Evolutionary conservation across 2,797 vertebrate species (phyloP).

Genomic region (Xiphorhynchus erythropygius): DNA sequence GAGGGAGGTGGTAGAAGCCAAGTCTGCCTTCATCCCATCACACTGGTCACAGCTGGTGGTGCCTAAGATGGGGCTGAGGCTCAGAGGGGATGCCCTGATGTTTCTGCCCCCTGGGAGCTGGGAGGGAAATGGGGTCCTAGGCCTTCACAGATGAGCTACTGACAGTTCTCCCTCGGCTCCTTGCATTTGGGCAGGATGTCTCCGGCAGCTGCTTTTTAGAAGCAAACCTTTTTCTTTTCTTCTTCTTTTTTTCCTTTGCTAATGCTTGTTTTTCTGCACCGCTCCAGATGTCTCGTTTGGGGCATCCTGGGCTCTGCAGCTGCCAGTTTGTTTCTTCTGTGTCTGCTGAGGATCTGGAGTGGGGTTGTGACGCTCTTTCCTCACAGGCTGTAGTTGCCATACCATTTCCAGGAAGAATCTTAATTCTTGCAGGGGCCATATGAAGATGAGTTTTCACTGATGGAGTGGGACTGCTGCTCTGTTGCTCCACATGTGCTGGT

Average conservation of each 20-base stretch:
- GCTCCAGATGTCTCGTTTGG: neutral
- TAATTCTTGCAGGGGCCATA: neutral
- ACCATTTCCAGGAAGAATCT: neutral
- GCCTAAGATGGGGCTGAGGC: accelerated
- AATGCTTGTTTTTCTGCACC: neutral
- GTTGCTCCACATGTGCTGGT: neutral
- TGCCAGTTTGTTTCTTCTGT: neutral
- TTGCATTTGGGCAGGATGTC: neutral
- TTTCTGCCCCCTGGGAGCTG: accelerated
- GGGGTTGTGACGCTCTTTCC: neutral
- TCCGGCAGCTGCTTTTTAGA: neutral
- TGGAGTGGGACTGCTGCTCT: neutral
- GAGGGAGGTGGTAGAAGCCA: neutral
- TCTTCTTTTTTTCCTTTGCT: neutral
- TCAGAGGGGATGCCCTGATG: neutral
- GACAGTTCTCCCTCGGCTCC: neutral
- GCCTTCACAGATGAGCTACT: neutral
- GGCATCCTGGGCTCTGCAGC: accelerated
- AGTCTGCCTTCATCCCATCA: neutral
- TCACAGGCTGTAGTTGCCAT: neutral
- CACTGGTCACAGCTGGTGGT: neutral
- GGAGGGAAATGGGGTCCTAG: neutral
- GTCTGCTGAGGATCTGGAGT: neutral
- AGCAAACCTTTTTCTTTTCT: neutral
- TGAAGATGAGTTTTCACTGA: neutral